Evolutionary conservation across 2,113 vertebrate genomes (phyloP).

Genomic region (Trichomycterus rosablanca): DNA sequence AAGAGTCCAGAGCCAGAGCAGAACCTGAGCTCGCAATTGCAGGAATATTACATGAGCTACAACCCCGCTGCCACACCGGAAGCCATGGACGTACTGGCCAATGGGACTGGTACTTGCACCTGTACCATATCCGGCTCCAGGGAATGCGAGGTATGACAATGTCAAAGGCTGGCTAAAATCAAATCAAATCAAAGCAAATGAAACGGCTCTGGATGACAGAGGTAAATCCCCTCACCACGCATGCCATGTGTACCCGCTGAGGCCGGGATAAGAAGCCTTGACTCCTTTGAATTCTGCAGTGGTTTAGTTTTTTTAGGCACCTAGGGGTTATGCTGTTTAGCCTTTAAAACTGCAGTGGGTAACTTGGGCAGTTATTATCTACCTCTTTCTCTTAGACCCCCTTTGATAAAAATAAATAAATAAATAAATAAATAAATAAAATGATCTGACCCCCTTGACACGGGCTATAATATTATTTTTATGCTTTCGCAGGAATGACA

Average conservation of each 20-base stretch:
- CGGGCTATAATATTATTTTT: too few relatives aligned
- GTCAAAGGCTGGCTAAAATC: constrained; percentile 76
- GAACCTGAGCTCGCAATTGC: constrained; percentile 94
- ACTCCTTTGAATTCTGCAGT: constrained; percentile 40
- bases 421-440: too few relatives aligned
- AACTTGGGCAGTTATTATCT: too few relatives aligned
- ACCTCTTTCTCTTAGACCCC: too few relatives aligned
- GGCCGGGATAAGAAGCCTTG: constrained; percentile 50
- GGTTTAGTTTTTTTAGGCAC: constrained; percentile 15
- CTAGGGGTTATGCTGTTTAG: too few relatives aligned
- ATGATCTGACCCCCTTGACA: too few relatives aligned
- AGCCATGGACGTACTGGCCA: constrained; percentile 93
- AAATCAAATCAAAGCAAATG: constrained; percentile 59
- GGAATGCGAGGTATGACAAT: constrained; percentile 99
- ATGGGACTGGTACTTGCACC: constrained; percentile 95
- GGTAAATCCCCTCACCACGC: constrained; percentile 81
- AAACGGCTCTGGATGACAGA: constrained; percentile 83
- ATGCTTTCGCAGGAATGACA: too few relatives aligned
- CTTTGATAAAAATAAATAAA: too few relatives aligned
- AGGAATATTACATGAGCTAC: constrained; percentile 99
- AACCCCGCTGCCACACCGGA: constrained; percentile 95
- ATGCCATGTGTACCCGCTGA: constrained; percentile 46
- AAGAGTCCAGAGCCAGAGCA: constrained; percentile 92
- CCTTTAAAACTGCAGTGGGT: too few relatives aligned
- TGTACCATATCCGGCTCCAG: constrained; percentile 98